These are phyloP conservation scores for Belgica antarctica DNA, from an alignment of 2,888 invertebrate species.

Conservation along the genomic window DNA sequence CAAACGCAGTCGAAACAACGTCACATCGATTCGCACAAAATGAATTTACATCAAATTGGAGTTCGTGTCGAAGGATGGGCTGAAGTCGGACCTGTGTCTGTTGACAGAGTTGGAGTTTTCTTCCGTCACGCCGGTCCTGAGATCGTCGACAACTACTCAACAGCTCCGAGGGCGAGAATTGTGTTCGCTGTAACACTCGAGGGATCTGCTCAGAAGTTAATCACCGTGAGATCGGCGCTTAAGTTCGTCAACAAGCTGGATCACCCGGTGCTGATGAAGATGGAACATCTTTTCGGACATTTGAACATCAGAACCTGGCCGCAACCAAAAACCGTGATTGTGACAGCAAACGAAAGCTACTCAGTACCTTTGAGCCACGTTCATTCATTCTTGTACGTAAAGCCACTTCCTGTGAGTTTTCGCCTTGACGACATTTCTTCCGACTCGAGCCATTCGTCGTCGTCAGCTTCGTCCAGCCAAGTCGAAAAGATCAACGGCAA, in stretches of 20 bases:
- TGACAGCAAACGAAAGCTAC: slow-evolving; percentile 61
- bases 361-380: slow-evolving; percentile 77
- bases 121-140: slow-evolving; percentile 68
- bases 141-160: slow-evolving; percentile 44
- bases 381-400: slow-evolving; percentile 70
- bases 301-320: slow-evolving; percentile 47
- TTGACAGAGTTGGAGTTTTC: slow-evolving; percentile 93
- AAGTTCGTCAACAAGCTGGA: slow-evolving; percentile 74
- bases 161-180: slow-evolving; percentile 65
- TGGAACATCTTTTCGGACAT: slow-evolving; percentile 56
- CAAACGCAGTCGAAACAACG: slow-evolving; percentile 65
- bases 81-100: slow-evolving; percentile 80
- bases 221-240: slow-evolving; percentile 88
- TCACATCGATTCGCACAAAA: slow-evolving; percentile 72
- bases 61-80: slow-evolving; percentile 90
- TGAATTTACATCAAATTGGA: slow-evolving; percentile 80
- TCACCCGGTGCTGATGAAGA: slow-evolving; percentile 68
- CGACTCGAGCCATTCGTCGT: not conserved
- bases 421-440: slow-evolving; percentile 17
- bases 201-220: slow-evolving; percentile 90
- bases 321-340: slow-evolving; percentile 52
- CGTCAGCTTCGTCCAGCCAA: slow-evolving; percentile 45
- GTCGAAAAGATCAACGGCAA: slow-evolving; percentile 61
- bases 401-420: slow-evolving; percentile 58
- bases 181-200: slow-evolving; percentile 90